phyloP scores from a whole-genome alignment of 1,140 invertebrate species.

The Contarinia nasturtii region DNA sequence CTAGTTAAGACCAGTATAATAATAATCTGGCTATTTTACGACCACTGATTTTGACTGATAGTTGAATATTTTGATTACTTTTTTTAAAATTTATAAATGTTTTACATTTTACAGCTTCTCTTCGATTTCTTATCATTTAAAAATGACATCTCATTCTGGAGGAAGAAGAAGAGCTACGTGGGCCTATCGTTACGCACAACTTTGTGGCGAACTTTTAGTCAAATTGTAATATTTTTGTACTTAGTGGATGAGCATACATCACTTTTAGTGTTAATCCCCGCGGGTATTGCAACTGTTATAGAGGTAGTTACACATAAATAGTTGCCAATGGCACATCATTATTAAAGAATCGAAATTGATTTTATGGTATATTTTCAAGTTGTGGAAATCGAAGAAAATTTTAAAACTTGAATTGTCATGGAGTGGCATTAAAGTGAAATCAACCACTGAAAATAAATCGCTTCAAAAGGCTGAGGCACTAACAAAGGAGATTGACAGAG shows the following conservation, averaged over 20 bases:
- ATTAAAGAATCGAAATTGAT: too few species aligned
- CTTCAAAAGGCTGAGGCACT: slow-evolving; percentile 45
- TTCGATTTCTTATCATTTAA: slow-evolving; percentile 97
- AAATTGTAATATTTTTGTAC: slow-evolving; percentile 85
- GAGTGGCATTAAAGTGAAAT: slow-evolving; percentile 19
- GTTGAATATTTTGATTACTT: slow-evolving; percentile 3
- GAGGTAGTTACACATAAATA: too few species aligned
- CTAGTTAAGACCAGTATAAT: too few species aligned
- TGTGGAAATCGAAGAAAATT: slow-evolving; percentile 91
- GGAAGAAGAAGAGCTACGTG: slow-evolving; percentile 57
- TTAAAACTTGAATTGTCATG: slow-evolving; percentile 48
- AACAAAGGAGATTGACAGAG: slow-evolving; percentile 71
- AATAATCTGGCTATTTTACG: too few species aligned
- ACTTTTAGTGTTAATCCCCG: slow-evolving; percentile 70
- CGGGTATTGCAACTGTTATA: slow-evolving; percentile 67
- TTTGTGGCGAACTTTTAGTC: slow-evolving; percentile 84
- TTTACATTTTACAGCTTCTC: slow-evolving; percentile 48
- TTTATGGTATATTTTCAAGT: too few species aligned
- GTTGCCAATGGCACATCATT: too few species aligned
- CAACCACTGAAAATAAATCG: slow-evolving; percentile 10
- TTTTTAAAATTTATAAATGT: not conserved
- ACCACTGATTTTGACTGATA: not conserved
- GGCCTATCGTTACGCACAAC: slow-evolving; percentile 78
- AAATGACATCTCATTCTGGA: slow-evolving; percentile 94
- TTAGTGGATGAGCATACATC: slow-evolving; percentile 85